Percentiles rank a stretch among this genome's conserved stretches.
These are phyloP conservation scores for Listrodromus nycthemerus DNA, from an alignment of 2,888 invertebrate species.

Conservation along the genomic window DNA sequence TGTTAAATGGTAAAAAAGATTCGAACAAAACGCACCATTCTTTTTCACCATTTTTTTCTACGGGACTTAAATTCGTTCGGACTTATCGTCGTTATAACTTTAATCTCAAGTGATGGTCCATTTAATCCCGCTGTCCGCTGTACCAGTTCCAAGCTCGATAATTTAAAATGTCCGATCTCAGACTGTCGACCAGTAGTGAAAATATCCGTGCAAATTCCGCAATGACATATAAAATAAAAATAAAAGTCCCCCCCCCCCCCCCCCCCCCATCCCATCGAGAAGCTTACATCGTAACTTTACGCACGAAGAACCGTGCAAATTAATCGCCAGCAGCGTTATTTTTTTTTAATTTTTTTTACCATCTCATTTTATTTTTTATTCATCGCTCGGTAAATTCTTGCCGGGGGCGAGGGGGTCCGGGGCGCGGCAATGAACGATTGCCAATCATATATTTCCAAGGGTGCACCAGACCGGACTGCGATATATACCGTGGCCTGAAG, in stretches of 20 bases:
- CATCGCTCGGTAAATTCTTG: background rate
- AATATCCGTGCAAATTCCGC: background rate
- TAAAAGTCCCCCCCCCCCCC: background rate
- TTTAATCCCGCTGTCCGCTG: no score
- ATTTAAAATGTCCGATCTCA: no score
- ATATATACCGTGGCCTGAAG: conserved; percentile 16
- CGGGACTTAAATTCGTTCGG: no score
- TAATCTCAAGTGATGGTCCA: no score
- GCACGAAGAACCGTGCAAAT: background rate
- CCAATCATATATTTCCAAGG: background rate
- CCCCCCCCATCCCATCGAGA: background rate
- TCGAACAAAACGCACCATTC: no score
- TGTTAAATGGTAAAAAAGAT: no score
- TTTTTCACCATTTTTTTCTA: no score
- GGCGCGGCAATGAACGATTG: conserved; percentile 7
- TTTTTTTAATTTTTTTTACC: background rate
- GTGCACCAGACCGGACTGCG: background rate
- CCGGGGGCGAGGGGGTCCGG: background rate
- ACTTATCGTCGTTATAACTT: no score
- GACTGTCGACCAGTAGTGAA: no score
- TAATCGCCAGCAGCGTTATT: background rate
- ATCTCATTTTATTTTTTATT: background rate
- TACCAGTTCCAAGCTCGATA: no score
- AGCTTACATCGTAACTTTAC: background rate
- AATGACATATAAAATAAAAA: background rate